A percentile compares a stretch with the other conserved stretches of the same genome.
Evolutionary conservation across 2,888 invertebrate species (phyloP).

Genomic region (Limnephilus marmoratus): DNA sequence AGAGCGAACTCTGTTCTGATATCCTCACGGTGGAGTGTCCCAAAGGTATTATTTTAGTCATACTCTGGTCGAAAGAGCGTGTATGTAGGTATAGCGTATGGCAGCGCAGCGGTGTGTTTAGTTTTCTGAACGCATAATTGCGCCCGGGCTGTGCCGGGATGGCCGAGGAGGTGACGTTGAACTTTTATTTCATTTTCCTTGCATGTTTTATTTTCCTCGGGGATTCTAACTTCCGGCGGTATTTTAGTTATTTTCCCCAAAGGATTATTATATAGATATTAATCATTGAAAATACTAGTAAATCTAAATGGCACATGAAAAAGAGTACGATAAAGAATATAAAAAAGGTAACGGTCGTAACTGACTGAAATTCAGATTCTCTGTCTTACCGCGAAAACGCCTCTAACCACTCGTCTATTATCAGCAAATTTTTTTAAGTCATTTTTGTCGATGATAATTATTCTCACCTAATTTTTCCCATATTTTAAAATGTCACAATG

Average conservation of each 20-base stretch:
- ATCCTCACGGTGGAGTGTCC: conserved; percentile 49
- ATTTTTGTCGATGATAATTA: too few species aligned
- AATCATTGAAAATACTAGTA: too few species aligned
- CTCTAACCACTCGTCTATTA: too few species aligned
- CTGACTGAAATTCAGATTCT: too few species aligned
- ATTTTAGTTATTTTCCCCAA: neutral
- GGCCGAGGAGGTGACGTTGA: neutral
- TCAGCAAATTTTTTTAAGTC: too few species aligned
- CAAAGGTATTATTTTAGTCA: conserved; percentile 64
- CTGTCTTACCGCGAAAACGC: too few species aligned
- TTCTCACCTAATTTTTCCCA: too few species aligned
- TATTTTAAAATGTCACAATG: too few species aligned
- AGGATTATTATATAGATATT: neutral
- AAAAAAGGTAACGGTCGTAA: too few species aligned
- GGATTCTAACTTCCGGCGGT: neutral
- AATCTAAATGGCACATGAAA: too few species aligned
- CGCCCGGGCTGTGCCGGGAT: conserved; percentile 57
- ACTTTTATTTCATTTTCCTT: neutral
- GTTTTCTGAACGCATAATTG: conserved; percentile 62
- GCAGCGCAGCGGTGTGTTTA: conserved; percentile 58
- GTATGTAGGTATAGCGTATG: conserved; percentile 6
- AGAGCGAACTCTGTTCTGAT: conserved; percentile 8
- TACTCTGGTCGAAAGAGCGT: conserved; percentile 51
- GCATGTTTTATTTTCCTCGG: neutral
- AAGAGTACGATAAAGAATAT: too few species aligned